Conservation (phyloP, 2,888 invertebrate genomes). For the Dolichopus griseipennis region DNA sequence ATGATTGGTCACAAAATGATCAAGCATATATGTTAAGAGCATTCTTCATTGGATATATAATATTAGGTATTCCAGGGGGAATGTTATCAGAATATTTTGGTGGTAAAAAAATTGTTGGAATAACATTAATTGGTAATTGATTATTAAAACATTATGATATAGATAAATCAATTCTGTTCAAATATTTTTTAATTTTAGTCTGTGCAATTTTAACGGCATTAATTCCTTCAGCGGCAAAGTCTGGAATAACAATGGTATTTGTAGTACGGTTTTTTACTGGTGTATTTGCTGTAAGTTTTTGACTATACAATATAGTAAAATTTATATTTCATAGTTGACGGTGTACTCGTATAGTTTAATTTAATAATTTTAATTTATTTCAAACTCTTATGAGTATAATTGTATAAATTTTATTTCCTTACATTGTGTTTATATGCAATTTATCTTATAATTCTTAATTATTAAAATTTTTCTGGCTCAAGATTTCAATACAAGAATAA, state of each 20-base stretch:
- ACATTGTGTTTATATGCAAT: too few species aligned
- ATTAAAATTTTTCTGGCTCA: too few species aligned
- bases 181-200: conserved; percentile 32
- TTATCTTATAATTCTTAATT: too few species aligned
- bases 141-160: too few species aligned
- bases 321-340: too few species aligned
- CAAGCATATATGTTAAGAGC: conserved; percentile 58
- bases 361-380: too few species aligned
- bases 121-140: conserved; percentile 31
- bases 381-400: too few species aligned
- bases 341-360: too few species aligned
- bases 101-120: conserved; percentile 53
- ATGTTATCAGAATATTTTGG: conserved; percentile 56
- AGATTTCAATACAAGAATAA: too few species aligned
- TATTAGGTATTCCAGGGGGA: conserved; percentile 57
- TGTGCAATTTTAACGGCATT: conserved; percentile 51
- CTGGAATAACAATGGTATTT: conserved; percentile 50
- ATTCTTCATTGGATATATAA: conserved; percentile 61
- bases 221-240: conserved; percentile 52
- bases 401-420: too few species aligned
- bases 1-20: conserved; percentile 51
- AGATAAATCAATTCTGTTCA: too few species aligned
- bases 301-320: neutral
- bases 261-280: conserved; percentile 53
- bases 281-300: conserved; percentile 49